Evolutionary conservation across 2,888 invertebrate genomes (phyloP).

Genomic region (Hydroisotoma schaefferi): DNA sequence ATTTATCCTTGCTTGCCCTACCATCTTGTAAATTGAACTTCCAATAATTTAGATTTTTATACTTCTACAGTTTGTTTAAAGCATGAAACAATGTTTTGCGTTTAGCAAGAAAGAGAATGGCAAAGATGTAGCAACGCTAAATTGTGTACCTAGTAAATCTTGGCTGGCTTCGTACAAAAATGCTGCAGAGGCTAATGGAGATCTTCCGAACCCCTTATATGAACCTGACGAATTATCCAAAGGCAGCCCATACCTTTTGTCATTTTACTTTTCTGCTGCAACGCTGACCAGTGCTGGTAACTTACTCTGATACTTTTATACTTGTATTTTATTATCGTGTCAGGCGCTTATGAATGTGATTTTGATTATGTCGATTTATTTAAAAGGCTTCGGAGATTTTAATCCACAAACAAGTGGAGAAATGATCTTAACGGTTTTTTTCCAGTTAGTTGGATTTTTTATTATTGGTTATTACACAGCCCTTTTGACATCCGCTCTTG

Average conservation of each 20-base stretch:
- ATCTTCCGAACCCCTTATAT: conserved; percentile 1
- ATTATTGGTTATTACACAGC: conserved; percentile 32
- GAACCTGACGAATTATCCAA: conserved; percentile 13
- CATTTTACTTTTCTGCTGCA: conserved; percentile 32
- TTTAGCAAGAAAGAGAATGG: not conserved
- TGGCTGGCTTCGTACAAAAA: conserved; percentile 34
- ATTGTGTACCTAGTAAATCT: not conserved
- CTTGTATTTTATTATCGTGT: too few species aligned
- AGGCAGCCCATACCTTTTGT: conserved; percentile 23
- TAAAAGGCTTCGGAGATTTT: conserved; percentile 44
- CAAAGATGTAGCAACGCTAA: too few species aligned
- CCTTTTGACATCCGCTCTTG: conserved; percentile 30
- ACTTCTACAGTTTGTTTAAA: not conserved
- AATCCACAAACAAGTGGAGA: conserved; percentile 28
- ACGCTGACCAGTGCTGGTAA: conserved; percentile 39
- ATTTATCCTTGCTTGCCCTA: conserved; percentile 20
- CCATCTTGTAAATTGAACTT: too few species aligned
- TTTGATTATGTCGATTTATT: too few species aligned
- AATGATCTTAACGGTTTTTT: conserved; percentile 21
- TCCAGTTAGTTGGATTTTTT: conserved; percentile 29
- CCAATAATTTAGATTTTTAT: too few species aligned
- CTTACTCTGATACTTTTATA: too few species aligned
- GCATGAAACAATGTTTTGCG: not conserved
- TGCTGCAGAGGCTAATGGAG: not conserved
- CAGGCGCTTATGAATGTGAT: too few species aligned